A percentile compares a stretch with the other conserved stretches of the same genome.
Evolutionary conservation across 1,140 invertebrate species (phyloP).

Genomic region (Theocolax elegans): DNA sequence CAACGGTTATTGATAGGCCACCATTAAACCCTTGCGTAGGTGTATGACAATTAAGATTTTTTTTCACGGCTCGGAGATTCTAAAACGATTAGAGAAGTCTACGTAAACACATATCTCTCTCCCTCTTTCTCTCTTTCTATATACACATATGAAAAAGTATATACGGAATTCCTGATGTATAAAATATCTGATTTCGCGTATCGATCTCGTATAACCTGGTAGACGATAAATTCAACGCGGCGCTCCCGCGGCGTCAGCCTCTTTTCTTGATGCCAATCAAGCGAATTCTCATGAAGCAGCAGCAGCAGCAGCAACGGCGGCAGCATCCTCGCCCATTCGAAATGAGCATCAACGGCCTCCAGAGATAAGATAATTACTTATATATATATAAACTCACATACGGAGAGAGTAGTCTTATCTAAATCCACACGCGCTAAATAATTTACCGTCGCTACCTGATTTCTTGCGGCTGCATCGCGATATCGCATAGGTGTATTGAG

Average conservation of each 20-base stretch:
- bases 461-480: not conserved
- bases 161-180: conserved; percentile 11
- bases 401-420: too few relatives aligned
- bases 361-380: conserved; percentile 51
- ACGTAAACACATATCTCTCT: too few relatives aligned
- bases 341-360: conserved; percentile 50
- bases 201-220: conserved; percentile 4
- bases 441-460: conserved; percentile 13
- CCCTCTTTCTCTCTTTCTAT: too few relatives aligned
- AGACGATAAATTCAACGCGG: conserved; percentile 25
- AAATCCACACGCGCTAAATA: conserved; percentile 28
- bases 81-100: too few relatives aligned
- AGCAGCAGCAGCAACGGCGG: too few relatives aligned
- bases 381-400: not conserved
- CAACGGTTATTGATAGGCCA: conserved; percentile 13
- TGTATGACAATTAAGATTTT: conserved; percentile 30
- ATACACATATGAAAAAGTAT: conserved; percentile 32
- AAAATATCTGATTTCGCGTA: conserved; percentile 36
- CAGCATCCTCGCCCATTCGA: conserved; percentile 19
- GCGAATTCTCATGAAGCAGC: conserved; percentile 21
- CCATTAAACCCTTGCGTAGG: conserved; percentile 17
- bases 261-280: conserved; percentile 42
- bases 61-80: not conserved
- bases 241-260: conserved; percentile 4
- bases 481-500: not conserved